Percentiles rank a stretch among this genome's conserved stretches.
Conservation (phyloP, 2,888 invertebrate genomes). For the Macroteleia sp. region DNA sequence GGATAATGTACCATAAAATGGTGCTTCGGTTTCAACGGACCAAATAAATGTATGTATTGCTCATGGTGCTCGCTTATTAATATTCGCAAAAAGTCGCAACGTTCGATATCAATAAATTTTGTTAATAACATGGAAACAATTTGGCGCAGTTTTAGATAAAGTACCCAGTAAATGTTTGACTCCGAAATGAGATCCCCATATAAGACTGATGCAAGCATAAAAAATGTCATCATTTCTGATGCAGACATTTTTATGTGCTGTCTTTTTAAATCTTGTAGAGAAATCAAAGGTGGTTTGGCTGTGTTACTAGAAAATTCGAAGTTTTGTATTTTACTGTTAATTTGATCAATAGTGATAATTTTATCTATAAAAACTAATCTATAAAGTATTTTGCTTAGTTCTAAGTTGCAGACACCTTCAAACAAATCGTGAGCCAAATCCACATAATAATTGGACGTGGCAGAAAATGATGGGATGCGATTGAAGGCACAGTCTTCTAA, state of each 20-base stretch:
- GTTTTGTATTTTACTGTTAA: conserved; percentile 24
- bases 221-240: conserved; percentile 53
- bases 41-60: conserved; percentile 14
- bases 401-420: no score
- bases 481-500: no score
- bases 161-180: conserved; percentile 33
- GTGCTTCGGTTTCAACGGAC: conserved; percentile 27
- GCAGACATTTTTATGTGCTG: conserved; percentile 50
- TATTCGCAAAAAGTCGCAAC: background rate
- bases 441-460: no score
- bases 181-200: conserved; percentile 38
- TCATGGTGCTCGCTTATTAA: conserved; percentile 37
- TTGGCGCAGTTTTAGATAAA: conserved; percentile 16
- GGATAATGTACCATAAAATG: conserved; percentile 39
- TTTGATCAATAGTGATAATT: no score
- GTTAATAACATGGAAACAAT: background rate
- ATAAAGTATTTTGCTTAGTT: no score
- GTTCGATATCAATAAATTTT: conserved; percentile 14
- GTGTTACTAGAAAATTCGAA: conserved; percentile 28
- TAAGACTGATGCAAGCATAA: conserved; percentile 21
- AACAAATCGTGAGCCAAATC: no score
- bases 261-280: conserved; percentile 11
- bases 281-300: conserved; percentile 26
- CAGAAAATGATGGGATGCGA: no score
- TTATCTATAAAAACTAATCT: no score